Percentiles rank a stretch among this genome's conserved stretches.
Evolutionary conservation across 2,888 invertebrate species (phyloP).

Genomic region (Pogonocherus hispidulus): DNA sequence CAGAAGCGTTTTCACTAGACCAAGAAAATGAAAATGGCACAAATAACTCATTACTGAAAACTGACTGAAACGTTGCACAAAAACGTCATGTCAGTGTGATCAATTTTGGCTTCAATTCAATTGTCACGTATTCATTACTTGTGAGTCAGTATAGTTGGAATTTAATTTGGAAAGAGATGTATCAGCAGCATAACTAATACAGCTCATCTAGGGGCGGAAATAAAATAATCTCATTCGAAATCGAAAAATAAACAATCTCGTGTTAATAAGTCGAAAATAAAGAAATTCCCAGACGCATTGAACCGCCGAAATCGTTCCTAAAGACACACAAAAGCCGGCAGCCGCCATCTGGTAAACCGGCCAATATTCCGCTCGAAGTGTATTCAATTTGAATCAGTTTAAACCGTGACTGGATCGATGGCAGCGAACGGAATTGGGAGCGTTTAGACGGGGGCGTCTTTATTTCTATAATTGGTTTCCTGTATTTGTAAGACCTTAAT

Average conservation of each 20-base stretch:
- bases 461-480: constrained; percentile 63
- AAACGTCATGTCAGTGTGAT: too few relatives aligned
- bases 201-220: constrained; percentile 1
- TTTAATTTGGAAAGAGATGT: too few relatives aligned
- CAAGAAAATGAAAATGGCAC: too few relatives aligned
- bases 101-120: too few relatives aligned
- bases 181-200: too few relatives aligned
- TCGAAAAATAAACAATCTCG: background rate
- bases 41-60: too few relatives aligned
- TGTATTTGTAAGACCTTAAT: constrained; percentile 60
- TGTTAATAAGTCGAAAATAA: background rate
- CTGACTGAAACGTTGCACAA: too few relatives aligned
- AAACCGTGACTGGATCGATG: constrained; percentile 55
- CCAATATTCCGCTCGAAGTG: constrained; percentile 42
- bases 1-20: too few relatives aligned
- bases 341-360: constrained; percentile 41
- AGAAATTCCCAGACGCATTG: constrained; percentile 11
- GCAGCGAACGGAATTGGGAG: constrained; percentile 43
- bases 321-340: constrained; percentile 8
- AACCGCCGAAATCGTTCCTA: constrained; percentile 3
- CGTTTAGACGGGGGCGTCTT: constrained; percentile 47
- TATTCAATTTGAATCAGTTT: constrained; percentile 55
- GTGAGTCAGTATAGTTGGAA: too few relatives aligned
- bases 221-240: background rate
- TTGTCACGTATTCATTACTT: too few relatives aligned